phyloP scores from a whole-genome alignment of 2,797 vertebrate genomes.

The Galago senegalensis region DNA sequence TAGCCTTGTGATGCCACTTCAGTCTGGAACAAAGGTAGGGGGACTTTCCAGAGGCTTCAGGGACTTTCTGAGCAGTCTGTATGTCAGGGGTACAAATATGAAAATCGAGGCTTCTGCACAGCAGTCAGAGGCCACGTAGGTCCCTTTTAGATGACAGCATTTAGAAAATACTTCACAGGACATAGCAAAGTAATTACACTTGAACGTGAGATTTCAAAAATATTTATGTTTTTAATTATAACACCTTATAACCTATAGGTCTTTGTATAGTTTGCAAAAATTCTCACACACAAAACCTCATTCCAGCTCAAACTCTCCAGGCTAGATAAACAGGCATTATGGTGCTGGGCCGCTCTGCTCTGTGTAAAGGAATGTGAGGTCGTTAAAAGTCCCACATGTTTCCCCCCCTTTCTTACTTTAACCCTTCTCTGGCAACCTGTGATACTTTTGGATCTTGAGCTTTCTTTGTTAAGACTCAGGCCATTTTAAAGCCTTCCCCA shows the following conservation, averaged over 20 bases:
- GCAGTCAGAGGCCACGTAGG: neutral
- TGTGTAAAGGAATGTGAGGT: conserved; percentile 77
- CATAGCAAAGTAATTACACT: conserved; percentile 37
- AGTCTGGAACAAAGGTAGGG: neutral
- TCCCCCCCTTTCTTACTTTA: conserved; percentile 58
- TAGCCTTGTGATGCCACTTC: neutral
- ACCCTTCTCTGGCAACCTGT: conserved; percentile 68
- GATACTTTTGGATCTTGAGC: conserved; percentile 70
- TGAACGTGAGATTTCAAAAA: conserved; percentile 32
- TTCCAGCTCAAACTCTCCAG: conserved; percentile 54
- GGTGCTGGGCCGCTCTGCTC: conserved; percentile 48
- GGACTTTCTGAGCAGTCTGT: conserved; percentile 62
- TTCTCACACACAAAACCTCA: conserved; percentile 63
- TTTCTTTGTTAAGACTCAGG: conserved; percentile 69
- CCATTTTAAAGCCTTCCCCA: conserved; percentile 76
- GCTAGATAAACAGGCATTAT: conserved; percentile 74
- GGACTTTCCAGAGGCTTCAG: conserved; percentile 58
- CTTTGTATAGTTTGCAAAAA: conserved; percentile 58
- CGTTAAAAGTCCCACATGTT: conserved; percentile 75
- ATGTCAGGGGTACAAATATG: conserved; percentile 5
- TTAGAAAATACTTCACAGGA: conserved; percentile 31
- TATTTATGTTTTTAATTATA: conserved; percentile 77
- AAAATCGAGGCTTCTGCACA: conserved; percentile 26
- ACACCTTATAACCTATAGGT: conserved; percentile 73
- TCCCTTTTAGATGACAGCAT: neutral